These are phyloP conservation scores for Panthera uncia DNA, from an alignment of 2,113 vertebrate species.

Conservation along the genomic window DNA sequence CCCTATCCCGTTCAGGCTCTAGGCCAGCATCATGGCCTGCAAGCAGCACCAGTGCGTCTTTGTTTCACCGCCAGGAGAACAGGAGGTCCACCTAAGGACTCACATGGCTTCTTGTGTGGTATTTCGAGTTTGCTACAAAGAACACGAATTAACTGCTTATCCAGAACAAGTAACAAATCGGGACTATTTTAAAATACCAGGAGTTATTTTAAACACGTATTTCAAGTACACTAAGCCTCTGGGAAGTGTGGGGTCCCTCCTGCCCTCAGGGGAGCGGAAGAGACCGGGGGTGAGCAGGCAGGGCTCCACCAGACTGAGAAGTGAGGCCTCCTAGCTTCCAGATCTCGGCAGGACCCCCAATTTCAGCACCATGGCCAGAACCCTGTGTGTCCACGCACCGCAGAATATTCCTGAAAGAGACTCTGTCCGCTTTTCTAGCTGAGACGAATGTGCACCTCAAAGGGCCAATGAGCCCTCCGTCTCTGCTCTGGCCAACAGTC, in stretches of 20 bases:
- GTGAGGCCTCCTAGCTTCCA: neutral
- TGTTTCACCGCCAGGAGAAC: neutral
- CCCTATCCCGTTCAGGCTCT: neutral
- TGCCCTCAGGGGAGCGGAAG: neutral
- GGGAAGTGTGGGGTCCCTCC: neutral
- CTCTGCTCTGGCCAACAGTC: too few species aligned
- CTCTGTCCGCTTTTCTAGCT: neutral
- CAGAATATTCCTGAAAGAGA: neutral
- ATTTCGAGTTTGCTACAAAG: neutral
- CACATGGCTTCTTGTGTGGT: rapidly evolving
- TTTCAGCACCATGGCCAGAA: neutral
- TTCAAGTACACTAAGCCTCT: neutral
- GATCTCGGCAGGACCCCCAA: neutral
- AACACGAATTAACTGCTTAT: rapidly evolving
- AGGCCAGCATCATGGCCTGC: neutral
- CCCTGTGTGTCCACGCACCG: rapidly evolving
- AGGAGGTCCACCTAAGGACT: neutral
- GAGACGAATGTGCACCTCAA: neutral
- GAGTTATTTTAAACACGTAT: rapidly evolving
- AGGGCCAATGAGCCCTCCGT: rapidly evolving
- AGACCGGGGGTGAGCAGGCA: too few species aligned
- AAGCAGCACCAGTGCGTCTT: neutral
- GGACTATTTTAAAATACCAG: neutral
- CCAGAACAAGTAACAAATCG: neutral
- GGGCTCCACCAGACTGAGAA: too few species aligned